Evolutionary conservation across 2,797 vertebrate genomes (phyloP).

Genomic region (Myiotriccus ornatus): DNA sequence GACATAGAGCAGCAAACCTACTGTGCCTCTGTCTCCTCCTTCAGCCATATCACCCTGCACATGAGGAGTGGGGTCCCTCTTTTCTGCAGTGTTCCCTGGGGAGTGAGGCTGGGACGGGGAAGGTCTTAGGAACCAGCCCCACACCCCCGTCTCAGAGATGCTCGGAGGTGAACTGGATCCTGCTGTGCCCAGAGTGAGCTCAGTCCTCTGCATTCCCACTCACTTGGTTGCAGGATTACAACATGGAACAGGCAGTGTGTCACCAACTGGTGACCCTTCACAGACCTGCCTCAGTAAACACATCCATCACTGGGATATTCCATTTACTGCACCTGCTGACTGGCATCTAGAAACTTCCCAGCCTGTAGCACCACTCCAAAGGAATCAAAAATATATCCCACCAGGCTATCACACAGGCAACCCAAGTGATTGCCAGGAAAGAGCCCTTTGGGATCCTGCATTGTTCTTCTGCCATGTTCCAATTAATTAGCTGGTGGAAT

Average conservation of each 20-base stretch:
- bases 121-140: neutral
- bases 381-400: neutral
- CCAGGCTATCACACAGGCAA: neutral
- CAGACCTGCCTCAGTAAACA: neutral
- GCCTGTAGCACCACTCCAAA: neutral
- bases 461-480: neutral
- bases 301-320: neutral
- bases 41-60: neutral
- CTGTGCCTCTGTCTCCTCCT: neutral
- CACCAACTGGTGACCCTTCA: neutral
- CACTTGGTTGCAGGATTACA: neutral
- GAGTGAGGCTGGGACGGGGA: neutral
- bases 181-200: neutral
- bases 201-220: neutral
- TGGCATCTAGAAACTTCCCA: neutral
- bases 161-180: neutral
- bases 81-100: neutral
- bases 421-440: neutral
- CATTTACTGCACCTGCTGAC: neutral
- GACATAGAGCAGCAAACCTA: neutral
- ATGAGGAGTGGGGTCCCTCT: fast-evolving
- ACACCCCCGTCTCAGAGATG: fast-evolving
- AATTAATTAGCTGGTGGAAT: neutral
- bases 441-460: neutral
- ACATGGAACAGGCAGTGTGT: fast-evolving